Base-by-base conservation (phyloP, 1,140 invertebrate genomes). In the Acromyrmex charruanus region DNA sequence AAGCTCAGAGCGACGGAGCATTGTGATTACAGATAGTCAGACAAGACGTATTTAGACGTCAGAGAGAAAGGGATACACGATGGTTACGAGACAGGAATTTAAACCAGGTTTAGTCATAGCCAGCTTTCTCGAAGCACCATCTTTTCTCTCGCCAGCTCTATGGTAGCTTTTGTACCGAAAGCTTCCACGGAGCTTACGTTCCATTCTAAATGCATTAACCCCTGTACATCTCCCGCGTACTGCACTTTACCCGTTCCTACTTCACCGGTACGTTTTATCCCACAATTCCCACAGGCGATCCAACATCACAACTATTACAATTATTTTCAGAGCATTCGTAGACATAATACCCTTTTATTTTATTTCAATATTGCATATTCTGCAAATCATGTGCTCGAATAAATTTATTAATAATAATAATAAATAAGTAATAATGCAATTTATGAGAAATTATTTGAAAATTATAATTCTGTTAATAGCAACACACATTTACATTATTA, bases 201-300 rank as follows among this genome's bases (percentile, higher is more conserved):
- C 55, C 68, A 84, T 84, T 84, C 53, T 75, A 84, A 84, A 84
- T 84, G 80, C 80, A 84, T 84, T 84, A 84, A 84, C 80, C 39
- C 39, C n/a, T 72, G 51, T 59, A 59, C 35, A 71, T 28, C 31
- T 49, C 18, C 16, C 25, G 18, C 39, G 53, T 16, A 25, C 28
- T 63, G 69, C 80, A 84, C 80, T 84, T 51, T 84, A 14, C 58
- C n/a, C 18, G 69, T 28, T 63, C 21, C 39, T 81, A 35, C 5
- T 51, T 59, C 69, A 51, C 58, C 18, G 39, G 74, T 84, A 84
- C 28, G 18, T 39, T 55, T 84, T 84, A 84, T 75, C 55, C 69
- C 55, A 69, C 39, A 75, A 84, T 84, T 84, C 44, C 80, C 69
- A 63, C 80, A 49, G 39, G 25, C 80, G 44, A 74, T 63, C 18